Evolutionary conservation across 2,113 vertebrate species (phyloP), one percentile per base, ranked within the genome.

Genomic region (Setophaga petechia): DNA sequence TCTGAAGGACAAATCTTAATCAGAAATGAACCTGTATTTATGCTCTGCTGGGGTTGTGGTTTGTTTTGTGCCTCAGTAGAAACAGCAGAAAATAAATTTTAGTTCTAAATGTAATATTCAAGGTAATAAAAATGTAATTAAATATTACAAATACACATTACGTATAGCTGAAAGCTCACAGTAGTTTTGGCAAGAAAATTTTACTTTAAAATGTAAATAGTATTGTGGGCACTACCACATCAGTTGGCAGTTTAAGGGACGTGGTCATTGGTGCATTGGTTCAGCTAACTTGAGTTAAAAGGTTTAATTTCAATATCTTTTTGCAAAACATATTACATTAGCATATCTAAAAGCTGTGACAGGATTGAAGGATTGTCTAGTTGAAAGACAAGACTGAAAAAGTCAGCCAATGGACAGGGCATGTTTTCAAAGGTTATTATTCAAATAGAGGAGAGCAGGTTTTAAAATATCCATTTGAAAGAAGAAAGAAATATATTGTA

Each of bases 251-350:
- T 63, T 83, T 75, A 88, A 75, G 65, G 27, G 37, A 84, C 41
- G 37, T 58, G 41, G 65, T 61, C 7, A 2, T 59, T 69, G 81
- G 41, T 62, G 51, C 81, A 78, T 43, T 78, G 37, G 43, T 74
- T 91, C 88, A 84, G 76, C 81, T 87, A 67, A 91, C 46, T 85
- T 58, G 46, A 89, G 81, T 89, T 77, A 84, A 81, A 84, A 89
- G 44, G 52, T 82, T 94, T 90, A 75, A 92, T 92, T 92, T 80
- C 79, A 95, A 75, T 47, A 86, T 57, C 49, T 80, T 59, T 89
- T 87, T 84, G 77, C 54, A 86, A 94, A 84, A 68, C 58, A 59
- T 93, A 76, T 76, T 87, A 80, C 20, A n/a, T 87, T 87, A 89
- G 73, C 63, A 84, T 89, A 63, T 83, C 62, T 89, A 88, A 95